These are phyloP conservation scores for Carduelis carduelis DNA, from an alignment of 2,797 vertebrate genomes.

Conservation along the genomic window DNA sequence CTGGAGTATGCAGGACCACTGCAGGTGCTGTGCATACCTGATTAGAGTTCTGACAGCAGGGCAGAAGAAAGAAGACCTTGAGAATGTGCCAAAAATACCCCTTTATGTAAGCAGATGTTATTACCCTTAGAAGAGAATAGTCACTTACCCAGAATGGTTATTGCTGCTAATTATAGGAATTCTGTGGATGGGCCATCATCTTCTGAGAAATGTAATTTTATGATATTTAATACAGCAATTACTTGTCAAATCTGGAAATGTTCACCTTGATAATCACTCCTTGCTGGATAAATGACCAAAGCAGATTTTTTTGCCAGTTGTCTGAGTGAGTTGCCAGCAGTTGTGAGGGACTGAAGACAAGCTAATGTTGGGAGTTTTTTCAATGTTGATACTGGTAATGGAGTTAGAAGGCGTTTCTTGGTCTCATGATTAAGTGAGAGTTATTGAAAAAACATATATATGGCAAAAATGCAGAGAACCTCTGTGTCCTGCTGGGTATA, in stretches of 20 bases:
- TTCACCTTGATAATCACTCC: not conserved
- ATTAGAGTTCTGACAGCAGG: constrained; percentile 15
- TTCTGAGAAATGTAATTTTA: not conserved
- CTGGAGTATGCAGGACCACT: not conserved
- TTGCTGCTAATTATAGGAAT: constrained; percentile 3
- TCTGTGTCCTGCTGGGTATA: not conserved
- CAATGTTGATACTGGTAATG: not conserved
- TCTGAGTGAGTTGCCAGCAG: not conserved
- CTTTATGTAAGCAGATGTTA: constrained; percentile 17
- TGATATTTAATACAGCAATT: not conserved
- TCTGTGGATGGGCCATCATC: not conserved
- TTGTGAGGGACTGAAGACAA: not conserved
- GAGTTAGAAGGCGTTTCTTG: not conserved
- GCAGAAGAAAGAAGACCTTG: constrained; percentile 24
- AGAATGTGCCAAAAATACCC: constrained; percentile 39
- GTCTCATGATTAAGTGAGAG: not conserved
- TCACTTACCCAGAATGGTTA: not conserved
- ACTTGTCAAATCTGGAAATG: not conserved
- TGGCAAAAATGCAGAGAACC: not conserved
- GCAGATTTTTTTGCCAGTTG: not conserved
- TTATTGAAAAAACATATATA: not conserved
- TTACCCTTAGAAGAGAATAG: constrained; percentile 37
- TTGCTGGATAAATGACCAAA: not conserved
- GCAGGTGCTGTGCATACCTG: not conserved
- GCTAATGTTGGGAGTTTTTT: not conserved